phyloP scores from a whole-genome alignment of 2,888 invertebrate species.

The Podabrus alpinus region DNA sequence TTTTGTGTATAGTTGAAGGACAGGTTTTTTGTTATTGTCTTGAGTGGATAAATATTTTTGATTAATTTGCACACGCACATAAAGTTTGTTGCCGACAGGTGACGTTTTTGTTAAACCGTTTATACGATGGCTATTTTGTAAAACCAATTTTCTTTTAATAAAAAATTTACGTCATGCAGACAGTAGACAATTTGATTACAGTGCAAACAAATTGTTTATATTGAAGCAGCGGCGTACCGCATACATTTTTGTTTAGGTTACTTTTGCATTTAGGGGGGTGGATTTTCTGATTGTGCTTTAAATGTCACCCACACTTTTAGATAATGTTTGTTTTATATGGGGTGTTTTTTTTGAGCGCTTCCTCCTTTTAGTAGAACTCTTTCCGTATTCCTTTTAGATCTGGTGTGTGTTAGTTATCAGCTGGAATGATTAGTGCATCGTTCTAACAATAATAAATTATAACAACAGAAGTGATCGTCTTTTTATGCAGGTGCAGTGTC shows the following conservation, averaged over 20 bases:
- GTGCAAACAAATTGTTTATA: neutral
- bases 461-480: neutral
- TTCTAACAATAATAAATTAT: conserved; percentile 1
- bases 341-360: neutral
- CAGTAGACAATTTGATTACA: neutral
- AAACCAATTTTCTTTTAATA: neutral
- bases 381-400: neutral
- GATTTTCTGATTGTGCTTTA: neutral
- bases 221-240: neutral
- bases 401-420: neutral
- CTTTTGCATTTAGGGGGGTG: neutral
- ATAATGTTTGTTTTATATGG: neutral
- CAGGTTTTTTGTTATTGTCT: neutral
- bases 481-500: conserved; percentile 26
- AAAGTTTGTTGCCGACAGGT: neutral
- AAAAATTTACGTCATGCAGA: neutral
- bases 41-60: neutral
- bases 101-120: neutral
- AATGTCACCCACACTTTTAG: neutral
- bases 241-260: neutral
- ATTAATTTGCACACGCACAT: neutral
- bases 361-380: neutral
- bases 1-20: neutral
- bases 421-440: conserved; percentile 3
- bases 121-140: neutral